Evolutionary conservation across 2,797 vertebrate species (phyloP).

Genomic region (Diplodus puntazzo): DNA sequence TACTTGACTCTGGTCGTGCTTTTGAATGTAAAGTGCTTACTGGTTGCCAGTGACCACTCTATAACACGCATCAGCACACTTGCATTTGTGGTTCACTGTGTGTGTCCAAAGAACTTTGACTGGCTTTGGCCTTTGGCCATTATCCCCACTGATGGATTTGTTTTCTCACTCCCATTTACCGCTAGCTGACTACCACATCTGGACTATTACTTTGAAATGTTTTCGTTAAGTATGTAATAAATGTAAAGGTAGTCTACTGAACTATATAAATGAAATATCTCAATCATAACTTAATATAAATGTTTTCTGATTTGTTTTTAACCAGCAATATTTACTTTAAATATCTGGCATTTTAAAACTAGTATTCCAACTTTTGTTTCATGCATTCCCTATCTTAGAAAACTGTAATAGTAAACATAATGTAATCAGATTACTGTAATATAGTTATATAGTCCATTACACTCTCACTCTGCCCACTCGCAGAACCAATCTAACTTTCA

Average conservation of each 20-base stretch:
- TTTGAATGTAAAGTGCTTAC: slow-evolving; percentile 52
- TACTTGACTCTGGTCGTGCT: slow-evolving; percentile 1
- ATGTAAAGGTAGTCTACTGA: slow-evolving; percentile 14
- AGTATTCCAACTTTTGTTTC: background rate
- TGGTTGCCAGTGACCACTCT: slow-evolving; percentile 75
- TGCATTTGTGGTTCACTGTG: slow-evolving; percentile 94
- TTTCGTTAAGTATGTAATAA: slow-evolving; percentile 1
- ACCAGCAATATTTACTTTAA: background rate
- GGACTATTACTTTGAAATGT: slow-evolving; percentile 53
- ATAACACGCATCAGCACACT: slow-evolving; percentile 79
- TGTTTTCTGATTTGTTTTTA: background rate
- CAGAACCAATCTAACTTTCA: slow-evolving; percentile 82
- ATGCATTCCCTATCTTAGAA: background rate
- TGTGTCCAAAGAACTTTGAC: slow-evolving; percentile 90
- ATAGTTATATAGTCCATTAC: slow-evolving; percentile 40
- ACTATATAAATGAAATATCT: background rate
- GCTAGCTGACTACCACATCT: slow-evolving; percentile 51
- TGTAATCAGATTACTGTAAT: slow-evolving; percentile 35
- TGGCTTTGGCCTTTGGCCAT: slow-evolving; percentile 90
- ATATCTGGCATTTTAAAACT: background rate
- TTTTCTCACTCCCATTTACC: slow-evolving; percentile 89
- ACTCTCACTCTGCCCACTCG: slow-evolving; percentile 28
- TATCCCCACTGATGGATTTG: slow-evolving; percentile 90
- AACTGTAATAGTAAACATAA: background rate
- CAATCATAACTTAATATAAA: background rate